Evolutionary conservation across 2,797 vertebrate genomes (phyloP), one percentile per base, ranked within the genome.

Genomic region (Cottoperca gobio): DNA sequence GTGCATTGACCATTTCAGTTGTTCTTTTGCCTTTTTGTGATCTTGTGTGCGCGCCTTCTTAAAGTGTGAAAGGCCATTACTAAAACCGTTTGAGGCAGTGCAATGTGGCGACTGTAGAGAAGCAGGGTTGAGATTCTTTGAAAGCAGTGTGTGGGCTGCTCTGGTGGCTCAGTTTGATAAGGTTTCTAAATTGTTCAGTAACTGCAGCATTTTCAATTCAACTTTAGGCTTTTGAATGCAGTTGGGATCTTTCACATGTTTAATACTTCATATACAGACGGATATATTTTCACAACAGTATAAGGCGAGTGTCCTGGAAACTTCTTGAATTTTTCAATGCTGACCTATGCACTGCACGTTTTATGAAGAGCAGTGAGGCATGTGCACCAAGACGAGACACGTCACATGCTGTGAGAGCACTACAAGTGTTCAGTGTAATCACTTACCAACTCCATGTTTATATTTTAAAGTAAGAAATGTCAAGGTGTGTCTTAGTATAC

Each of bases 141-240:
- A 80, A 84, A 81, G 73, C 67, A 37, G 61, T 65, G 45, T 61
- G 84, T 89, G 70, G 62, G 70, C 62, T 88, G 58, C 37, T 86
- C 17, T 71, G n/a, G 50, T 24, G 9, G 61, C 37, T 78, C 53
- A 13, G 57, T 63, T 82, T 87, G 63, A 81, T 81, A 81, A 49
- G 62, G 19, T 48, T 76, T 26, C 55, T 70, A 73, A 80, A 81
- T 84, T 81, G 71, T 76, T 76, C 53, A 53, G 48, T 74, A 65
- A 69, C 62, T 77, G 62, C 64, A 53, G 50, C 58, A 43, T 75
- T 75, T 62, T 69, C 26, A 87, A 48, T 52, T 67, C 24, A 68
- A 24, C 28, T 35, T 37, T 39, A 0, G 62, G 52, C 50, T 48
- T 80, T 71, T 78, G 21, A 79, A 55, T 66, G 81, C 26, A 59